Percentiles rank a stretch among this genome's conserved stretches.
phyloP scores from a whole-genome alignment of 1,140 invertebrate species.

The Vollenhovia emeryi region DNA sequence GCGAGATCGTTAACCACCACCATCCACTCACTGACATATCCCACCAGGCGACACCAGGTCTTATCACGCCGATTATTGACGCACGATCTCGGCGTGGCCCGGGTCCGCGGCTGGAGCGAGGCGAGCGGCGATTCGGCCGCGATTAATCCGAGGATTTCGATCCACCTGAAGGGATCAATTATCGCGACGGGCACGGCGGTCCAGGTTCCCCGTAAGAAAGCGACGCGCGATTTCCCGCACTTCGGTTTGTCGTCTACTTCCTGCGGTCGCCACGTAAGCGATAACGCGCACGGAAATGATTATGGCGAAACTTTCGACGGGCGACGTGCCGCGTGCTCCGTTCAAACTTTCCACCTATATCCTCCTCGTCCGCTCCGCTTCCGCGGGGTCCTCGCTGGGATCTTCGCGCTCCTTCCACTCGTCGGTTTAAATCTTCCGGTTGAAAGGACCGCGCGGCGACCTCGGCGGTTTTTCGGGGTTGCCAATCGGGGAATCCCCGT shows the following conservation, averaged over 20 bases:
- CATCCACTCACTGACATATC: slow-evolving; percentile 58
- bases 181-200: background rate
- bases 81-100: background rate
- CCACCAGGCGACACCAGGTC: slow-evolving; percentile 26
- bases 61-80: slow-evolving; percentile 27
- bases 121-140: background rate
- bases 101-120: background rate
- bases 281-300: slow-evolving; percentile 48
- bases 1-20: slow-evolving; percentile 45
- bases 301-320: slow-evolving; percentile 47
- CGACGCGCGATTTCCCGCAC: background rate
- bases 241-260: background rate
- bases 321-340: slow-evolving; percentile 24
- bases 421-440: background rate
- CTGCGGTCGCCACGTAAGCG: background rate
- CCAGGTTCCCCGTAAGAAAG: background rate
- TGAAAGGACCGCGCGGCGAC: background rate
- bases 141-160: background rate
- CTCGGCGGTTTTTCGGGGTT: background rate
- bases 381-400: background rate
- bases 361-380: slow-evolving; percentile 6
- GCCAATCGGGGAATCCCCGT: background rate
- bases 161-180: background rate
- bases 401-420: slow-evolving; percentile 8
- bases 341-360: slow-evolving; percentile 60